A percentile compares a stretch with the other conserved stretches of the same genome.
Evolutionary conservation across 2,888 invertebrate genomes (phyloP).

Genomic region (Lagria hirta): DNA sequence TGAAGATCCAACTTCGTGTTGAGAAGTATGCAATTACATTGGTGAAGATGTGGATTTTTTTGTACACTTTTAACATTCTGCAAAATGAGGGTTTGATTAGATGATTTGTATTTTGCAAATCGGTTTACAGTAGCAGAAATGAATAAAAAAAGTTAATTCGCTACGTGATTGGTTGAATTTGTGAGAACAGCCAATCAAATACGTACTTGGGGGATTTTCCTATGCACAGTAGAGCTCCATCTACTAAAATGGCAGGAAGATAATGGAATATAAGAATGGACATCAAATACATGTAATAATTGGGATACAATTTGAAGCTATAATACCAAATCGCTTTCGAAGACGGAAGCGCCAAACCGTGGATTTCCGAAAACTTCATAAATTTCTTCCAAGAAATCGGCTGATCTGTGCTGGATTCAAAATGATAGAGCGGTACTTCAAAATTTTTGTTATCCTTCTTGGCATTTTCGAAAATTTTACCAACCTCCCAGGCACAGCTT

Average conservation of each 20-base stretch:
- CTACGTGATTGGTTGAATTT: too few species aligned
- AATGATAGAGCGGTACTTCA: slow-evolving; percentile 78
- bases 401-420: slow-evolving; percentile 80
- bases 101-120: not conserved
- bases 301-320: slow-evolving; percentile 64
- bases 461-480: slow-evolving; percentile 2
- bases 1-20: slow-evolving; percentile 69
- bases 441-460: slow-evolving; percentile 28
- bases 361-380: slow-evolving; percentile 60
- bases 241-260: slow-evolving; percentile 66
- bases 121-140: not conserved
- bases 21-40: slow-evolving; percentile 76
- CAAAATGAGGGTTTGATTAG: slow-evolving; percentile 30
- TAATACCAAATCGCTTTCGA: slow-evolving; percentile 70
- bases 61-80: slow-evolving; percentile 75
- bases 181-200: too few species aligned
- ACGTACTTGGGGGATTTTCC: slow-evolving; percentile 65
- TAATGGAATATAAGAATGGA: slow-evolving; percentile 67
- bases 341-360: slow-evolving; percentile 62
- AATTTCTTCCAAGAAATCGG: slow-evolving; percentile 78
- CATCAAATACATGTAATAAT: slow-evolving; percentile 61
- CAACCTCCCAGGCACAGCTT: slow-evolving; percentile 73
- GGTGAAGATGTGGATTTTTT: slow-evolving; percentile 77
- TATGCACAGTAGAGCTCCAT: slow-evolving; percentile 57
- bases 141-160: not conserved